Base-by-base conservation (phyloP, 2,888 invertebrate genomes). In the Harpalus rufipes region DNA sequence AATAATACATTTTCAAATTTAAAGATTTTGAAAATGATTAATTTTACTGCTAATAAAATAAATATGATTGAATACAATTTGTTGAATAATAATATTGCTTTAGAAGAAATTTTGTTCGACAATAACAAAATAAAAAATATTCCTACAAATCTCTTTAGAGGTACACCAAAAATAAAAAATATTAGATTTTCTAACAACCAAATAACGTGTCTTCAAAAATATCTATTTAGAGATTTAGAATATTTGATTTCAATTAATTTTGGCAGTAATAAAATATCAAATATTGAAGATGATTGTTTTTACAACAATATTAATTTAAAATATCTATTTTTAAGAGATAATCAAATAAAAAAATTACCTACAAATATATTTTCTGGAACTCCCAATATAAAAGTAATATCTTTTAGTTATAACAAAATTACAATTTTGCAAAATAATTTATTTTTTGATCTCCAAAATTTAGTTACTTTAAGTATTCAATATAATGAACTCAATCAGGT, bases 261-360 rank as follows among this genome's bases (percentile, higher is more conserved):
- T 56, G 3, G 6, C 5, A 56, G n/a, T 6, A 56, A 56, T 56
- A n/a, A 56, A 56, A 56, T 56, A 56, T 56, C n/a, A 56, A 56
- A 56, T n/a, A 56, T 56, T n/a, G 56, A 56, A 56, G 56, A 56
- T n/a, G n/a, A 56, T 56, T 56, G 56, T 56, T 56, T 56, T 56
- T 56, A n/a, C 10, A 56, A 56, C n/a, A 56, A 56, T 56, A n/a
- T 56, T 56, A 56, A 56, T 56, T 56, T 56, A 56, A 1, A 56
- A 56, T n/a, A n/a, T n/a, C 10, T 56, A 56, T 10, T 3, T 59
- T 59, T 59, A 59, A 59, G 6, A 7, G 7, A 59, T 59, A 59
- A 59, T 10, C 8, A 51, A 51, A 51, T 51, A 12, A 59, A 16
- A 59, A 16, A 3, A 16, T 7, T 59, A 59, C 59, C 59, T 14